phyloP scores from a whole-genome alignment of 2,888 invertebrate species.

The Polydrusus pterygomalis region DNA sequence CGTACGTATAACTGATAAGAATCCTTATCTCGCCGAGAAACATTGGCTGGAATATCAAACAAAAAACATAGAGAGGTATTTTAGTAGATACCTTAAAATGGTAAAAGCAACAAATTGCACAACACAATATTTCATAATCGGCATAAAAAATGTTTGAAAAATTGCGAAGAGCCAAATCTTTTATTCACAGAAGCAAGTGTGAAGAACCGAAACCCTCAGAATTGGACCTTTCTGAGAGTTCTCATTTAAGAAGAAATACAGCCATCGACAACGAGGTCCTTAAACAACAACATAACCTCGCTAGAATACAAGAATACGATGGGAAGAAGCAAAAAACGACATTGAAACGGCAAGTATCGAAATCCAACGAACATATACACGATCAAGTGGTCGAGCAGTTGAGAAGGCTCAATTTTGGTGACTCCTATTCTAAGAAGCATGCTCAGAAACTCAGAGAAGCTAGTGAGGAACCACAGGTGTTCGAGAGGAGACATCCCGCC shows the following conservation, averaged over 20 bases:
- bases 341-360: constrained; percentile 30
- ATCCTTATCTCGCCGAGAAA: constrained; percentile 34
- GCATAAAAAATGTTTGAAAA: constrained; percentile 39
- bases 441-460: neutral
- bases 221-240: constrained; percentile 62
- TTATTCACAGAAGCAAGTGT: constrained; percentile 61
- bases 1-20: constrained; percentile 35
- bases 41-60: constrained; percentile 25
- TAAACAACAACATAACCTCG: constrained; percentile 39
- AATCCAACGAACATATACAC: constrained; percentile 51
- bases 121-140: neutral
- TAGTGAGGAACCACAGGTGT: neutral
- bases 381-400: constrained; percentile 53
- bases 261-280: constrained; percentile 56
- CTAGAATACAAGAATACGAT: constrained; percentile 9
- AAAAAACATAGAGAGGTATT: constrained; percentile 36
- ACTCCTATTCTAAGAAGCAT: constrained; percentile 42
- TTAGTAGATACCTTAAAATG: constrained; percentile 10
- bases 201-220: constrained; percentile 39
- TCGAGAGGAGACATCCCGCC: constrained; percentile 27
- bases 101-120: neutral
- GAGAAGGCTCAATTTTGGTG: constrained; percentile 52
- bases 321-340: neutral
- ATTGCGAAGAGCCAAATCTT: constrained; percentile 64
- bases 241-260: constrained; percentile 62